Base-by-base conservation (phyloP, 1,140 invertebrate genomes). In the Zaprionus tsacasi region DNA sequence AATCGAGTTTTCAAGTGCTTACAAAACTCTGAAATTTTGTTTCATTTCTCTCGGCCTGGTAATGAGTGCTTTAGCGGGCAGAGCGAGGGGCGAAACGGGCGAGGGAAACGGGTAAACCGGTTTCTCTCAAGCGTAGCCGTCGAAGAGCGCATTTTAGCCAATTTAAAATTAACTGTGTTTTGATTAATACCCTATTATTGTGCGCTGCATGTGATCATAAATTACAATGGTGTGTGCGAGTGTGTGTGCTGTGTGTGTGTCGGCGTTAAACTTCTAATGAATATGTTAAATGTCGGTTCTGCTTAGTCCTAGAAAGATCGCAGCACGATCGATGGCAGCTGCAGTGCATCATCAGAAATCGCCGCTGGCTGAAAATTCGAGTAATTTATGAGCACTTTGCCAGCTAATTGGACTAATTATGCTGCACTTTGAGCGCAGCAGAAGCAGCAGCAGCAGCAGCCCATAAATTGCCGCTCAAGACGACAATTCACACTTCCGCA, bases 81-180 rank as follows among this genome's bases (percentile, higher is more conserved):
- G 58, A 74, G 66, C 30, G 64, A 4, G 27, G 64, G 6, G 27
- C 30, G 21, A 27, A 75, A 13, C 36, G 15, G 52, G 27, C 15
- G 5, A 38, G 2, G 7, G 30, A 11, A 56, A 6, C 25, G 45
- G 38, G 45, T 52, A 86, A 90, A 86, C 76, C 79, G 85, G 85
- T 89, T 54, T 89, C 40, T 78, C 13, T 6, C 21, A 21, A 21
- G 21, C 21, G 21, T 21, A 1, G 21, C 21, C 50, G 35, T 55
- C 54, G 54, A 13, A 43, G 38, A 21, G 45, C 45, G 21, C 48
- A 55, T 54, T 79, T 79, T 78, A 80, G 69, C 69, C 79, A 82
- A 88, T 88, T 89, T 89, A 52, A 83, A 89, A 89, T 88, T 83
- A 88, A 88, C 83, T 81, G 81, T 89, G 81, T 75, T 89, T 89